Conservation (phyloP, 2,888 invertebrate genomes). For the Acleris cristana region DNA sequence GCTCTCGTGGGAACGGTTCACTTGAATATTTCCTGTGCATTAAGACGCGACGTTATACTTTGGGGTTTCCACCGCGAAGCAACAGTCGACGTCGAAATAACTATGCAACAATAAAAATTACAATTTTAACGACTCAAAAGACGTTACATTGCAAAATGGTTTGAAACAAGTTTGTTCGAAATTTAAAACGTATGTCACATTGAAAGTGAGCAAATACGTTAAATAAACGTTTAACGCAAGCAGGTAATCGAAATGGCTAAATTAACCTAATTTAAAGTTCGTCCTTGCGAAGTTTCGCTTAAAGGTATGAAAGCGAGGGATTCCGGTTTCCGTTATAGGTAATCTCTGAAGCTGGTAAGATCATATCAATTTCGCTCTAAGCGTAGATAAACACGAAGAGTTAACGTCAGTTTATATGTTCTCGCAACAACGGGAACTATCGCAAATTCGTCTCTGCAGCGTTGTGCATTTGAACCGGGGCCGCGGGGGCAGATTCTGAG, state of each 20-base stretch:
- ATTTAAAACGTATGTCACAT: not conserved
- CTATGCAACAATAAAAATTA: not conserved
- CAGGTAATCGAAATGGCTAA: conserved; percentile 15
- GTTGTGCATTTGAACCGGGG: conserved; percentile 26
- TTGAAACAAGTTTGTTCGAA: not conserved
- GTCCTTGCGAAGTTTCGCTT: conserved; percentile 8
- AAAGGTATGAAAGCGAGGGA: conserved; percentile 10
- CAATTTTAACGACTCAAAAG: not conserved
- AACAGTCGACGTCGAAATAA: conserved; percentile 22
- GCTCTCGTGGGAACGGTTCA: conserved; percentile 61
- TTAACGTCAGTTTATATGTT: conserved; percentile 19
- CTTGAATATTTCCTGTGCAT: conserved; percentile 66
- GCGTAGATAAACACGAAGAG: conserved; percentile 28
- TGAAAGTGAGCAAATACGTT: conserved; percentile 1
- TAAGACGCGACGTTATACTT: conserved; percentile 47
- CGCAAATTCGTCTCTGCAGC: conserved; percentile 33
- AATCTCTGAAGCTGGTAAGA: conserved; percentile 16
- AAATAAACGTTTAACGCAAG: conserved; percentile 1
- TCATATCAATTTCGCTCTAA: conserved; percentile 25
- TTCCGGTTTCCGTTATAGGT: conserved; percentile 10
- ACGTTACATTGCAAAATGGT: not conserved
- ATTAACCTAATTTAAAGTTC: conserved; percentile 16
- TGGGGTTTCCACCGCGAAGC: conserved; percentile 24
- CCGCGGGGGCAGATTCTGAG: conserved; percentile 19
- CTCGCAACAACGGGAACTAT: conserved; percentile 30